Conservation (phyloP, 2,113 vertebrate species). For the Dolichotis patagonum region DNA sequence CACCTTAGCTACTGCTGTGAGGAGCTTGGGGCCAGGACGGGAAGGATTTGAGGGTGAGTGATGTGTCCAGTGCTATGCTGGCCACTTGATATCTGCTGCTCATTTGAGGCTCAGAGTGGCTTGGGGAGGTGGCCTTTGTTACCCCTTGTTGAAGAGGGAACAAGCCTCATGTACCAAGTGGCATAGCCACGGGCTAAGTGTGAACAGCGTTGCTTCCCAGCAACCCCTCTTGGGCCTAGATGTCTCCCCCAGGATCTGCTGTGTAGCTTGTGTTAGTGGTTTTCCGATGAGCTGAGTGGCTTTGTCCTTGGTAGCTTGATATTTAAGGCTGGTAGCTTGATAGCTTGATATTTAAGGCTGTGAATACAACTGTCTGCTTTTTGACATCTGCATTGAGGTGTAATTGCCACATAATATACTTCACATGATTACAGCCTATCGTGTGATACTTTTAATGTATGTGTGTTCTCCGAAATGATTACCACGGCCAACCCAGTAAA, state of each 20-base stretch:
- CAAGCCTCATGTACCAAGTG: neutral
- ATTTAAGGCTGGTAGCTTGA: neutral
- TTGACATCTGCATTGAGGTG: neutral
- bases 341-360: neutral
- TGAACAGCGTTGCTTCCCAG: neutral
- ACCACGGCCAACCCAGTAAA: neutral
- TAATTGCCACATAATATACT: neutral
- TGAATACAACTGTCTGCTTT: neutral
- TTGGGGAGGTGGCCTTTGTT: neutral
- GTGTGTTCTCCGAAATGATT: neutral
- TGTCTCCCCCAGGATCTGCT: neutral
- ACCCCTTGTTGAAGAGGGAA: accelerated
- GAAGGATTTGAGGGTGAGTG: neutral
- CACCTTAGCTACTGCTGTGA: neutral
- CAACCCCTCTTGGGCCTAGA: too few species aligned
- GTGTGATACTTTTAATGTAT: neutral
- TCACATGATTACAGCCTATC: neutral
- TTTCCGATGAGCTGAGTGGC: neutral
- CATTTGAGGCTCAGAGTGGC: neutral
- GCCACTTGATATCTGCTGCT: neutral
- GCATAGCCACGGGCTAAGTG: neutral
- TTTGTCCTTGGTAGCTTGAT: neutral
- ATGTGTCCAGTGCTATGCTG: neutral
- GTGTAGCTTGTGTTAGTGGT: neutral
- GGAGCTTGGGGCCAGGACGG: neutral